These are phyloP conservation scores for Luscinia megarhynchos DNA, from an alignment of 2,797 vertebrate species.

Conservation along the genomic window DNA sequence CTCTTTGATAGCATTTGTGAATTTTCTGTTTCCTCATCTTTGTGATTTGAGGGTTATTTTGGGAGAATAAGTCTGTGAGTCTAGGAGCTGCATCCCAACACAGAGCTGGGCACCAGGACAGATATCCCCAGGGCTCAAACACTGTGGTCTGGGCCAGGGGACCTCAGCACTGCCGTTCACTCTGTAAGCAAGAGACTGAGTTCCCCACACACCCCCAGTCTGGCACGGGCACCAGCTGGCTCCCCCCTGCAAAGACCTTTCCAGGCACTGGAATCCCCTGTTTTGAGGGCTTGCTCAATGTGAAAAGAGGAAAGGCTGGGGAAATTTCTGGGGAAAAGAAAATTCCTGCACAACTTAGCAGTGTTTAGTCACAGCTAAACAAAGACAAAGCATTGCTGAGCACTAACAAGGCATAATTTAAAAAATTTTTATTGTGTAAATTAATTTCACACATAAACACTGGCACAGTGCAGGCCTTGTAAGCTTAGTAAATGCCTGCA, in stretches of 20 bases:
- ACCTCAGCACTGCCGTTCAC: not conserved
- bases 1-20: not conserved
- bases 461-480: not conserved
- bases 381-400: not conserved
- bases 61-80: not conserved
- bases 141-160: accelerated
- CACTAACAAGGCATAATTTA: not conserved
- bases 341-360: not conserved
- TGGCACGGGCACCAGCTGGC: not conserved
- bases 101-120: too few species aligned
- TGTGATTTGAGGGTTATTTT: not conserved
- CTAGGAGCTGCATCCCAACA: not conserved
- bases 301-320: not conserved
- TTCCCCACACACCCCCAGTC: too few species aligned
- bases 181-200: too few species aligned
- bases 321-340: too few species aligned
- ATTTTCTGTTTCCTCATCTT: not conserved
- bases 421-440: not conserved
- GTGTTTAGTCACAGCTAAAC: not conserved
- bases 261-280: not conserved
- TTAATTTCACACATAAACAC: not conserved
- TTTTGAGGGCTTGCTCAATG: too few species aligned
- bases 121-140: not conserved
- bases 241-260: too few species aligned
- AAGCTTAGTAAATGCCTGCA: not conserved